A percentile compares a stretch with the other conserved stretches of the same genome.
Evolutionary conservation across 2,113 vertebrate genomes (phyloP).

Genomic region (Scomber colias): DNA sequence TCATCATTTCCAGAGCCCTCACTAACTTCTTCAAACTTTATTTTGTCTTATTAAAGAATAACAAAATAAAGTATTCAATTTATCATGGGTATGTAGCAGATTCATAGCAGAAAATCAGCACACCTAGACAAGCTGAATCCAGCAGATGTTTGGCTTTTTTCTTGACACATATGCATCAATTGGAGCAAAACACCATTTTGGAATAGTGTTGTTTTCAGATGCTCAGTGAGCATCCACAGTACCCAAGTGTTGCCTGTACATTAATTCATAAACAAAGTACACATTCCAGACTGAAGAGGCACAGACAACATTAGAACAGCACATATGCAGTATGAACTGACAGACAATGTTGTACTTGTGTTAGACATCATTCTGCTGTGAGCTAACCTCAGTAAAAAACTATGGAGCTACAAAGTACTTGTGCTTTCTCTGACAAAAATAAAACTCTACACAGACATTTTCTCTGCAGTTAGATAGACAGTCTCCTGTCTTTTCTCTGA

Average conservation of each 20-base stretch:
- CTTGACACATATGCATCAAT: background rate
- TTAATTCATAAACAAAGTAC: conserved; percentile 20
- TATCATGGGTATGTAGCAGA: background rate
- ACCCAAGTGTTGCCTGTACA: background rate
- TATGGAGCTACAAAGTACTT: conserved; percentile 71
- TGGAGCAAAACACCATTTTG: background rate
- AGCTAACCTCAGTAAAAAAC: conserved; percentile 64
- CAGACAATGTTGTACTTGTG: conserved; percentile 26
- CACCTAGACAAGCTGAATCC: background rate
- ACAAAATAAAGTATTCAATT: background rate
- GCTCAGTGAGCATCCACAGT: background rate
- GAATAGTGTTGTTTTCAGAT: background rate
- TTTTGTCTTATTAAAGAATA: background rate
- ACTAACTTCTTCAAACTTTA: background rate
- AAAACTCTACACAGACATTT: conserved; percentile 71
- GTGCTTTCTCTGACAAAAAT: conserved; percentile 75
- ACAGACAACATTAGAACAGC: conserved; percentile 19
- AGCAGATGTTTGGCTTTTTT: background rate
- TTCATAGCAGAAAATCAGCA: background rate
- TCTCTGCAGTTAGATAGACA: conserved; percentile 75
- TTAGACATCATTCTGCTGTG: conserved; percentile 43
- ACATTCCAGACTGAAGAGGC: conserved; percentile 58
- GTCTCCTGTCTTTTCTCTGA: conserved; percentile 75
- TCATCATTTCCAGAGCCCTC: no score
- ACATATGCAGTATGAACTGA: conserved; percentile 14